Conservation (phyloP, 2,113 vertebrate species). For the Rhipidura dahli region DNA sequence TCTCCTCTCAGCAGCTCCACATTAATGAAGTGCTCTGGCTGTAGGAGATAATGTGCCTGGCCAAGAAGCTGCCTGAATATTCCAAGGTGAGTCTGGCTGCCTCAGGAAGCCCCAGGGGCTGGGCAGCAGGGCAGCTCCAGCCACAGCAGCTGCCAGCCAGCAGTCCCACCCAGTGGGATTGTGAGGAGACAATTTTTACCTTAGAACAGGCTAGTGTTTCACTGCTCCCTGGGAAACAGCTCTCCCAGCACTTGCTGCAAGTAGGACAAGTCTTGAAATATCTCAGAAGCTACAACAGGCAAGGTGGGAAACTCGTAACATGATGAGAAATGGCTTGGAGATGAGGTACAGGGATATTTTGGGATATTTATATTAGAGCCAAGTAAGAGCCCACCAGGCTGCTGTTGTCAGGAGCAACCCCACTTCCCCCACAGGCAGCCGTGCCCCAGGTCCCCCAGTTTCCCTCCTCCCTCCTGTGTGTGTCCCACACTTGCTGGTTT, state of each 20-base stretch:
- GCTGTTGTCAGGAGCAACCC: background rate
- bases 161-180: background rate
- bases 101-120: background rate
- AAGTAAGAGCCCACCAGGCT: background rate
- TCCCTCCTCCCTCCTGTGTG: background rate
- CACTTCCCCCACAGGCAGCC: background rate
- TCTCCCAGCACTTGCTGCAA: background rate
- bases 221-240: background rate
- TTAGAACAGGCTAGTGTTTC: background rate
- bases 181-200: background rate
- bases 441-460: background rate
- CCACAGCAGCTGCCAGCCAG: background rate
- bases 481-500: background rate
- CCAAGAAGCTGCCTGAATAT: background rate
- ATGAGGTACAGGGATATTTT: background rate
- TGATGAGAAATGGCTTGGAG: background rate
- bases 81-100: background rate
- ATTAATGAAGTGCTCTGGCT: background rate
- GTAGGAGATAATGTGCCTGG: rapidly evolving
- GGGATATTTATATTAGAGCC: background rate
- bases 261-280: slow-evolving; percentile 25
- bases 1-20: background rate
- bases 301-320: background rate
- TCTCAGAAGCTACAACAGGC: background rate
- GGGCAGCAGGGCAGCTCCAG: background rate